phyloP scores from a whole-genome alignment of 2,113 vertebrate genomes.

The Brachypodius melanocephalos region DNA sequence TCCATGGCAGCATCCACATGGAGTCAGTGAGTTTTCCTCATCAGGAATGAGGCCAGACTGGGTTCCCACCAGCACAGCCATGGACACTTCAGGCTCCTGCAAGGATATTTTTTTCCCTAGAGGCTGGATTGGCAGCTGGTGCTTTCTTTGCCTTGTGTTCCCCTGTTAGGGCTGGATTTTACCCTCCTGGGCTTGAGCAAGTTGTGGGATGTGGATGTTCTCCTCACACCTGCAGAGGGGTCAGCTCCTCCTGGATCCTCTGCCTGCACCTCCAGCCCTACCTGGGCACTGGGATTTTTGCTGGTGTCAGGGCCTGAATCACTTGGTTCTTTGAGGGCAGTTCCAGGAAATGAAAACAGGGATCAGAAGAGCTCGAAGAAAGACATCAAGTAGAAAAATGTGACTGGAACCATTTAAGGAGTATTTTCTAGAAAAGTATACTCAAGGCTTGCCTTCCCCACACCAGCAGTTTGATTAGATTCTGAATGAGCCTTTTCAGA shows the following conservation, averaged over 20 bases:
- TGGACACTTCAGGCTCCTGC: not conserved
- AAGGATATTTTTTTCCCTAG: not conserved
- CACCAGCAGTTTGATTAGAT: not conserved
- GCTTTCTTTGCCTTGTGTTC: not conserved
- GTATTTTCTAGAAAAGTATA: not conserved
- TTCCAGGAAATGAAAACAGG: not conserved
- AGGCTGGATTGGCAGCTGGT: not conserved
- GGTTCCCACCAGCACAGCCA: not conserved
- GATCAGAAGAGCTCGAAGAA: not conserved
- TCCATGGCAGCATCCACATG: not conserved
- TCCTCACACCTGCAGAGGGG: fast-evolving
- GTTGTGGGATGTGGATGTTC: not conserved
- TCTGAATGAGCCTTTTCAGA: not conserved
- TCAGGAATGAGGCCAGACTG: not conserved
- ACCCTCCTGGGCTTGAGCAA: not conserved
- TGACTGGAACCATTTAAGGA: not conserved
- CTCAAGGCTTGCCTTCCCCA: not conserved
- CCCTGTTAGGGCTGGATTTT: not conserved
- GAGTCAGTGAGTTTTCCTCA: fast-evolving
- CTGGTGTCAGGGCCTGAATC: not conserved
- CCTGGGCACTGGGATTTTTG: not conserved
- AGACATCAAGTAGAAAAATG: not conserved
- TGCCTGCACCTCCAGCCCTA: not conserved
- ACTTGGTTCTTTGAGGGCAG: not conserved
- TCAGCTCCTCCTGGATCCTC: not conserved